Conservation (phyloP, 2,888 invertebrate genomes). For the Cerceris rybyensis region DNA sequence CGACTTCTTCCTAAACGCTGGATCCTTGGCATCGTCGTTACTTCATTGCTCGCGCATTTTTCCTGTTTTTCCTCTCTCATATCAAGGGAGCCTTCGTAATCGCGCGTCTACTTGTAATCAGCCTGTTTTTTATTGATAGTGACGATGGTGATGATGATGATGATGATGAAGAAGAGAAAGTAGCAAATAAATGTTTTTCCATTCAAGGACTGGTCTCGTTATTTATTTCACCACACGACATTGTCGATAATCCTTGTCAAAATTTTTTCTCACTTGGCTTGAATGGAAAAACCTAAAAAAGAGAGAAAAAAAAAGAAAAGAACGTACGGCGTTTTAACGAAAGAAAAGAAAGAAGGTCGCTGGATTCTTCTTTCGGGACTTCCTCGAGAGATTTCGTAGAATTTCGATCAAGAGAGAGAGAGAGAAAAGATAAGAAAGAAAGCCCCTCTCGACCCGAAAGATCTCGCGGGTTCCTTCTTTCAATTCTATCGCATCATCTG, state of each 20-base stretch:
- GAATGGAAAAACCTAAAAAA: conserved; percentile 79
- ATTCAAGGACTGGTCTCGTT: conserved; percentile 80
- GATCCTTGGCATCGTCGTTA: conserved; percentile 37
- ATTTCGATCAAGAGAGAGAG: too few species aligned
- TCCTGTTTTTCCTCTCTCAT: conserved; percentile 31
- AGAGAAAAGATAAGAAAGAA: not conserved
- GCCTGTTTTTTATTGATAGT: conserved; percentile 52
- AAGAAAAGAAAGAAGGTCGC: conserved; percentile 7
- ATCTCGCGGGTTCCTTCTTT: conserved; percentile 29
- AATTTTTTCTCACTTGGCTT: conserved; percentile 80
- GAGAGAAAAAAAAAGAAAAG: too few species aligned
- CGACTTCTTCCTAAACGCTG: conserved; percentile 48
- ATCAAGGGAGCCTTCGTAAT: conserved; percentile 41
- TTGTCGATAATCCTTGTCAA: conserved; percentile 73
- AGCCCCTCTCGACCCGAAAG: not conserved
- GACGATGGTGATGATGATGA: conserved; percentile 61
- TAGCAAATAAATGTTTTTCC: conserved; percentile 81
- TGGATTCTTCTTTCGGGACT: conserved; percentile 2
- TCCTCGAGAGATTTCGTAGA: conserved; percentile 4
- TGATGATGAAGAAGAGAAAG: conserved; percentile 72
- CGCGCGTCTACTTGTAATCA: conserved; percentile 58
- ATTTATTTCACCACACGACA: conserved; percentile 78
- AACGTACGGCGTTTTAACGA: conserved; percentile 18
- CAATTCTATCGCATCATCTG: conserved; percentile 62
- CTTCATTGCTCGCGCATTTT: conserved; percentile 30